Percentiles rank a stretch among this genome's conserved stretches.
phyloP scores from a whole-genome alignment of 2,797 vertebrate species.

The Poecilia gillii region DNA sequence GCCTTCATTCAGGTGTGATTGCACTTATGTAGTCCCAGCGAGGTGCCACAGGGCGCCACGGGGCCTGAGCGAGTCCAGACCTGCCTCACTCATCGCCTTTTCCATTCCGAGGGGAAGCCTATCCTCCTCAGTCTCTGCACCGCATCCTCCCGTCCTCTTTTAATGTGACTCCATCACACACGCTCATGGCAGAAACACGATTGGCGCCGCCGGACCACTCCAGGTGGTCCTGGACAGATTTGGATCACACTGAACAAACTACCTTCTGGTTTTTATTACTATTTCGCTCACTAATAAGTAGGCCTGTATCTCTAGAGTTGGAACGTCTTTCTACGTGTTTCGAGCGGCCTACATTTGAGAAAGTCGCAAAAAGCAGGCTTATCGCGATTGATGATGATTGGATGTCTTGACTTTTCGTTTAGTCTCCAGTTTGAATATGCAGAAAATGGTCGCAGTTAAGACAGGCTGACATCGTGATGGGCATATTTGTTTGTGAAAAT shows the following conservation, averaged over 20 bases:
- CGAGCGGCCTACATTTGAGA: neutral
- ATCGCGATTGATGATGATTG: neutral
- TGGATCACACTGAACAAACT: neutral
- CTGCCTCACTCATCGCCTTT: conserved; percentile 69
- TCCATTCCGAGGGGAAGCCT: conserved; percentile 51
- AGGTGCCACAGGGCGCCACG: conserved; percentile 59
- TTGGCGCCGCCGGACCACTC: neutral
- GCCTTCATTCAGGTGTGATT: conserved; percentile 70
- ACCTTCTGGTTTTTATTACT: neutral
- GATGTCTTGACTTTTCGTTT: conserved; percentile 6
- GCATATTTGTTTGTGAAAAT: conserved; percentile 27
- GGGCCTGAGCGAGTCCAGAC: conserved; percentile 76
- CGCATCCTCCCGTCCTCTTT: conserved; percentile 34
- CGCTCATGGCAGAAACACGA: neutral
- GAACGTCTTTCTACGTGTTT: neutral
- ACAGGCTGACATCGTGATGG: neutral
- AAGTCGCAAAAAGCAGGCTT: neutral
- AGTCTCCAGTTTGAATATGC: conserved; percentile 1
- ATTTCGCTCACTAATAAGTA: neutral
- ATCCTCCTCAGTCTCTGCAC: conserved; percentile 39
- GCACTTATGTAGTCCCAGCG: conserved; percentile 72
- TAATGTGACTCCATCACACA: conserved; percentile 15
- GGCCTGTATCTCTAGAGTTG: no score
- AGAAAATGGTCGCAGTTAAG: neutral
- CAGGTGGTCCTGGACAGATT: neutral